Conservation (phyloP, 92 coral and sea anemone genomes). For the Desmophyllum pertusum region DNA sequence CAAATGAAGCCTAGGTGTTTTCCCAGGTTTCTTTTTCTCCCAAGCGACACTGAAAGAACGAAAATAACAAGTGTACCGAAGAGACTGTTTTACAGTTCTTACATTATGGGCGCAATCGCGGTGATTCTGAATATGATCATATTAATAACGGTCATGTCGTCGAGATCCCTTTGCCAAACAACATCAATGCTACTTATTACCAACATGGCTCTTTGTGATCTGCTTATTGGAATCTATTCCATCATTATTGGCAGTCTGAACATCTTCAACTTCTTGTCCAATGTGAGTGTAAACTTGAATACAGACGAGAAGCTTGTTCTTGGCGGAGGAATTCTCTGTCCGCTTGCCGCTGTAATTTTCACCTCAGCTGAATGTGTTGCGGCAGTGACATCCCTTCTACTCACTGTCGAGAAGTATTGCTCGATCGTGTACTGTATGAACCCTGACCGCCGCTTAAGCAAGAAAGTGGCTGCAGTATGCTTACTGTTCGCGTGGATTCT, state of each 20-base stretch:
- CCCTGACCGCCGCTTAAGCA: constrained; percentile 24
- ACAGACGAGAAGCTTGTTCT: background rate
- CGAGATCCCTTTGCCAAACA: constrained; percentile 22
- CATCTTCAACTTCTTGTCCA: constrained; percentile 20
- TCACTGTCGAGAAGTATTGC: constrained; percentile 33
- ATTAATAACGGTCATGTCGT: constrained; percentile 1
- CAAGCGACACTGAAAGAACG: background rate
- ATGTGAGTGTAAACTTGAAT: no score
- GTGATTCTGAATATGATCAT: constrained; percentile 15
- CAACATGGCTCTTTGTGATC: constrained; percentile 41
- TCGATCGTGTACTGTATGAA: constrained; percentile 40
- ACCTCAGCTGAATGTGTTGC: constrained; percentile 33
- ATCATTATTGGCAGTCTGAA: constrained; percentile 21
- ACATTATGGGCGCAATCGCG: constrained; percentile 19
- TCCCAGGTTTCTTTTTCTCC: background rate
- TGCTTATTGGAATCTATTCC: constrained; percentile 33
- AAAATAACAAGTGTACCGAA: background rate
- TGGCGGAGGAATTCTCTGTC: constrained; percentile 13
- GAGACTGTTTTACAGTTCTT: constrained; percentile 26
- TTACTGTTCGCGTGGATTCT: constrained; percentile 15
- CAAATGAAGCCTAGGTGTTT: background rate
- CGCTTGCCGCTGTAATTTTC: constrained; percentile 17
- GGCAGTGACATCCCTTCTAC: constrained; percentile 16
- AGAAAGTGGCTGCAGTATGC: constrained; percentile 3
- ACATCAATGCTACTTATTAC: constrained; percentile 31